phyloP scores from a whole-genome alignment of 2,888 invertebrate genomes.

The Pharmacophagus antenor region DNA sequence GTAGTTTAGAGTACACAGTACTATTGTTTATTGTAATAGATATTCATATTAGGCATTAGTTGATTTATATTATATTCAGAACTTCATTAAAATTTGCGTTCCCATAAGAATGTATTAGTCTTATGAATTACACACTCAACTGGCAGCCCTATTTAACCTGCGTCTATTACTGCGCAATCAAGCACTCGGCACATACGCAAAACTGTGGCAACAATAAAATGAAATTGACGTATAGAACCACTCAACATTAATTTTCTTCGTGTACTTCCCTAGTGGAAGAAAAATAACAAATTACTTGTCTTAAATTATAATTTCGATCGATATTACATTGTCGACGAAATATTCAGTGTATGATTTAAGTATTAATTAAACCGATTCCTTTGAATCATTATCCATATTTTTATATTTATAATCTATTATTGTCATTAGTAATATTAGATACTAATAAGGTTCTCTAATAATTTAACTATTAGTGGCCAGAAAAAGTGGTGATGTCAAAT shows the following conservation, averaged over 20 bases:
- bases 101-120: too few relatives aligned
- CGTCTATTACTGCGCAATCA: conserved; percentile 75
- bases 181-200: conserved; percentile 74
- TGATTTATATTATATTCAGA: too few relatives aligned
- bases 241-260: conserved; percentile 31
- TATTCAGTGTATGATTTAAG: not conserved
- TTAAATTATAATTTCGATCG: not conserved
- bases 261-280: conserved; percentile 14
- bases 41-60: too few relatives aligned
- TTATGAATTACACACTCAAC: not conserved
- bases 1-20: too few relatives aligned
- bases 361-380: not conserved
- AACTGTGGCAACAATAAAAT: conserved; percentile 76
- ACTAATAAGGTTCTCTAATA: not conserved
- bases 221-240: conserved; percentile 73
- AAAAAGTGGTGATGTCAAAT: not conserved
- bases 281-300: conserved; percentile 25
- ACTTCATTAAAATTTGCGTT: not conserved
- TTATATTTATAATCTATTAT: not conserved
- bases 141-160: conserved; percentile 42
- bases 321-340: not conserved
- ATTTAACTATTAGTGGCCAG: not conserved
- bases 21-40: too few relatives aligned
- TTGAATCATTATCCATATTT: not conserved
- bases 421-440: not conserved